Base-by-base conservation (phyloP, 2,113 vertebrate genomes). In the Lanius ludovicianus region DNA sequence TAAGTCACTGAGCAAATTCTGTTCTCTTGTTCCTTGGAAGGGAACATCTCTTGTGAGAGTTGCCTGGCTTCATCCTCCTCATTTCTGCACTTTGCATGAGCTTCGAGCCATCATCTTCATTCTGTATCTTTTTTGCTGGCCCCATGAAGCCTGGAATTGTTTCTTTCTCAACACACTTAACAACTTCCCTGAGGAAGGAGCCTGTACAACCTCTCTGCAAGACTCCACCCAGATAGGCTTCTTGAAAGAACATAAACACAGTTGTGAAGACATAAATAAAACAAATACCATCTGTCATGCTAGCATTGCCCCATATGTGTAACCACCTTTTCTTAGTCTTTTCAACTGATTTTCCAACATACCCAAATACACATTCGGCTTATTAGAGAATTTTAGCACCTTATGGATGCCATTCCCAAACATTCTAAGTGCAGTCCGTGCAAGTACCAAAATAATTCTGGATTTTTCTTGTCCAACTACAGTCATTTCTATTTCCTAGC, bases 271-370 rank as follows among this genome's bases (percentile, higher is more conserved):
- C 69, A 84, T 94, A 96, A 94, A 96, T 96, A 93, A 93, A 96
- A 94, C 87, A 96, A 94, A 94, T 93, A 89, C 95, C 93, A 96
- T 95, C 95, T 97, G 95, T 89, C 93, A 81, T 12, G 44, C 80
- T 89, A 89, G 65, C 70, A 55, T 81, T 96, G 84, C 84, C 84
- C 67, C 87, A 75, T 95, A 95, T 82, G 93, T 41, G 46, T 93
- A 87, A 91, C 65, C 65, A 94, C 91, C 89, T 95, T 94, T 92
- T 94, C 93, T 89, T 86, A 86, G 69, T 74, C 76, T 69, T 90
- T 94, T 94, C 55, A 76, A 50, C 63, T 62, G 69, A 87, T 92
- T 87, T 96, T 44, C 81, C 57, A 56, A 73, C 62, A 62, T 84
- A 92, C 89, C 64, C 84, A 93, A 92, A 87, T 67, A 75, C 24